phyloP scores from a whole-genome alignment of 2,113 vertebrate genomes.

The Manacus vitellinus region DNA sequence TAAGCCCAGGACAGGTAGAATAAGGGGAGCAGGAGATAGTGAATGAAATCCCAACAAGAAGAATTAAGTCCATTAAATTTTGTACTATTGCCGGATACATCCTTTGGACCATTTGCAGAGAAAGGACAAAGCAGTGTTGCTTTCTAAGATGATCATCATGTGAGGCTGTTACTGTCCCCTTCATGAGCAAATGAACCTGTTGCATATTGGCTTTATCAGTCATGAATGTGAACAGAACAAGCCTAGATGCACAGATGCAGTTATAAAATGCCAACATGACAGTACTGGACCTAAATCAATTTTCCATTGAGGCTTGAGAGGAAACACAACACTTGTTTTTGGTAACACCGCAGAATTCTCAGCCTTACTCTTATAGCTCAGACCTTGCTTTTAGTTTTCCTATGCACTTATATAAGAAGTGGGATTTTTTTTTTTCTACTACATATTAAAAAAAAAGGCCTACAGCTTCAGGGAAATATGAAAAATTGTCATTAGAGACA shows the following conservation, averaged over 20 bases:
- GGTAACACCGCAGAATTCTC: not conserved
- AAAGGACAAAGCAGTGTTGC: not conserved
- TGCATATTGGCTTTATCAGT: not conserved
- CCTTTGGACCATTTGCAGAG: not conserved
- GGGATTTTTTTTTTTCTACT: not conserved
- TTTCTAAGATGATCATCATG: not conserved
- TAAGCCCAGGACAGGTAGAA: not conserved
- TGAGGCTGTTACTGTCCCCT: not conserved
- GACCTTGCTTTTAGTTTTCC: not conserved
- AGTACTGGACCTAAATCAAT: not conserved
- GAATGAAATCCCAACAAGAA: not conserved
- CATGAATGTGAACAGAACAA: not conserved
- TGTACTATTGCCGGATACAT: not conserved
- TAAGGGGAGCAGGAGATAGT: not conserved
- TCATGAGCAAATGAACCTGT: not conserved
- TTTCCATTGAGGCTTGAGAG: not conserved
- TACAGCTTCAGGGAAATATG: not conserved
- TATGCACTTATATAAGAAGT: not conserved
- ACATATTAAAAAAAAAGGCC: not conserved
- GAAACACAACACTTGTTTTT: not conserved
- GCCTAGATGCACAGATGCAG: not conserved
- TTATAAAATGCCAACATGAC: not conserved
- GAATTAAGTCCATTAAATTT: not conserved
- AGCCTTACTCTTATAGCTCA: not conserved
- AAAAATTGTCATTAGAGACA: not conserved